Evolutionary conservation across 2,888 invertebrate species (phyloP), one percentile per base, ranked within the genome.

Genomic region (Dorcus hopei): DNA sequence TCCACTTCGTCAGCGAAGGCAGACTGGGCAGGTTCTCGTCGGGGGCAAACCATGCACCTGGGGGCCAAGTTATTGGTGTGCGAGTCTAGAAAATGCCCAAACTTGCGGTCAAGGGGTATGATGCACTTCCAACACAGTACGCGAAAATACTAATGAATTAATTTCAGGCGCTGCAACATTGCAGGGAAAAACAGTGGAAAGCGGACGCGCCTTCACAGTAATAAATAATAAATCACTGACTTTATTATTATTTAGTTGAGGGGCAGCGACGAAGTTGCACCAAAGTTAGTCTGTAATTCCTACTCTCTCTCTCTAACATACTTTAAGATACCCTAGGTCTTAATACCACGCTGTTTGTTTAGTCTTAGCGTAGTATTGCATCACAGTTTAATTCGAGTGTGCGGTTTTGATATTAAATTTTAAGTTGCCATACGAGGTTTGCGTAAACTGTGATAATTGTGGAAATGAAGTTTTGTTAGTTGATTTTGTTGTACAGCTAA

Each of bases 41-140:
- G 86, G 86, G 16, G 76, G 77, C 49, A 78, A 82, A 19, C 82
- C 82, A 66, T 92, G 91, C 74, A 87, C 87, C 6, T 87, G 86
- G 84, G 91, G 91, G 5, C 90, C 90, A 1, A 78, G 83, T 2
- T 91, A 87, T 71, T 91, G 91, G 91, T 92, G 92, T 76, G 79
- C 78, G 54, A 83, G 81, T 65, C 69, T 74, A 49, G 71, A 71
- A 45, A 77, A 77, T 63, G 82, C 83, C 19, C 71, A 74, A 42
- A 73, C 81, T 70, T 80, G 81, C 77, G 72, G 81, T 71, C 83
- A 82, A 77, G 71, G 80, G 70, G 85, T 85, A 79, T 19, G 4
- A 50, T 11, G 9, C 5, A 11, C 49, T 14, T 39, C 11, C 8
- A 48, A 0, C n/a, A 19, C 19, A 19, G 2, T 16, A 45, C n/a